These are phyloP conservation scores for Melanotaenia boesemani DNA, from an alignment of 2,797 vertebrate genomes.

Conservation along the genomic window DNA sequence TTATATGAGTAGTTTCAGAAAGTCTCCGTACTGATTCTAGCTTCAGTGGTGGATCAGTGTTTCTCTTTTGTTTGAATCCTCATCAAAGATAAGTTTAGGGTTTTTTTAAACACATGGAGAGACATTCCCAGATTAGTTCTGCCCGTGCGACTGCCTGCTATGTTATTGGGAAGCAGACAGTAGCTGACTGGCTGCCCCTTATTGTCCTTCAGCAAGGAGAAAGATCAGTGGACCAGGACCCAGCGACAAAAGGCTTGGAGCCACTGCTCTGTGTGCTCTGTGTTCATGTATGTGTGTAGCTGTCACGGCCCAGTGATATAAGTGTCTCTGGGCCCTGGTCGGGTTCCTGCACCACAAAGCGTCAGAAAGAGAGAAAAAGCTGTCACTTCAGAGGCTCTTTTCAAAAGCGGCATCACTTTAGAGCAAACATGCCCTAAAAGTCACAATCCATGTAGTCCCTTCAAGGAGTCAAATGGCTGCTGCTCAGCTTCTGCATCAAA, in stretches of 20 bases:
- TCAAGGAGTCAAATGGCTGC: constrained; percentile 81
- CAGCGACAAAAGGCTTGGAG: constrained; percentile 84
- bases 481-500: constrained; percentile 80
- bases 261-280: constrained; percentile 74
- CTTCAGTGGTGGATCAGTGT: constrained; percentile 12
- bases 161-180: constrained; percentile 86
- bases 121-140: constrained; percentile 91
- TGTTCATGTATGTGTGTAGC: constrained; percentile 71
- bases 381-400: constrained; percentile 84
- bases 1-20: not conserved
- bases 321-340: constrained; percentile 79
- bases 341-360: constrained; percentile 74
- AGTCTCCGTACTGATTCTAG: not conserved
- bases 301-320: constrained; percentile 86
- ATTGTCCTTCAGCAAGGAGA: constrained; percentile 83
- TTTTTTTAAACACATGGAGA: constrained; percentile 65
- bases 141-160: constrained; percentile 85
- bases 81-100: constrained; percentile 26
- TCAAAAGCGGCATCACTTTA: constrained; percentile 66
- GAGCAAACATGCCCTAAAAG: constrained; percentile 81
- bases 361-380: constrained; percentile 78
- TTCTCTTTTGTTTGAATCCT: constrained; percentile 47
- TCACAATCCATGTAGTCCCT: constrained; percentile 83
- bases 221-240: constrained; percentile 82
- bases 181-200: constrained; percentile 79